Conservation (phyloP, 30 jellyfish, hydroid and myxozoan species). For the Catostylus mosaicus region DNA sequence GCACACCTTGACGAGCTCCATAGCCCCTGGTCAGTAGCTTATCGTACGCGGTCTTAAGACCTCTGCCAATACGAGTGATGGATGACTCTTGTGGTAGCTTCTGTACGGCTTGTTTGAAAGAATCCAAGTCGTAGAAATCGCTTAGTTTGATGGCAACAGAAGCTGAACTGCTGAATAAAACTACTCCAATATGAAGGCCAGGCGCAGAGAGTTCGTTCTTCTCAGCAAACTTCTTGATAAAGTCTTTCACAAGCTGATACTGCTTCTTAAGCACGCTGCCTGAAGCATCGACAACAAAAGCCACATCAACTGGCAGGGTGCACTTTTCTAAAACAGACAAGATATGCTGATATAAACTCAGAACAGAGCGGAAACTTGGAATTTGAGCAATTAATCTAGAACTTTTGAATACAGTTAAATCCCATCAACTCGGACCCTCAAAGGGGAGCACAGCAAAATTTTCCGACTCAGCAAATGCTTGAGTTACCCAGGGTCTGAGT, state of each 20-base stretch:
- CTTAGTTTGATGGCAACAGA: conserved; percentile 51
- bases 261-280: conserved; percentile 55
- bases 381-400: too few relatives aligned
- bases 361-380: too few relatives aligned
- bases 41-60: conserved; percentile 32
- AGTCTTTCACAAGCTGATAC: conserved; percentile 50
- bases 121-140: conserved; percentile 24
- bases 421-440: too few relatives aligned
- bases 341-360: too few relatives aligned
- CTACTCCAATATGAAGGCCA: conserved; percentile 61
- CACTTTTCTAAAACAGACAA: conserved; percentile 40
- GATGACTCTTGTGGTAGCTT: conserved; percentile 31
- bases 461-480: too few relatives aligned
- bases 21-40: conserved; percentile 20
- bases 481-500: too few relatives aligned
- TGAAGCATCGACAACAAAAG: conserved; percentile 65
- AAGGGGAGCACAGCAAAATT: too few relatives aligned
- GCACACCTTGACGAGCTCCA: conserved; percentile 29
- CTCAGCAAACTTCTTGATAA: conserved; percentile 50
- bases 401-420: too few relatives aligned
- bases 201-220: conserved; percentile 31
- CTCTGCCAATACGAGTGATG: conserved; percentile 49
- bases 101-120: conserved; percentile 37
- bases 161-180: conserved; percentile 58
- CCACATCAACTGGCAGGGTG: conserved; percentile 34